Evolutionary conservation across 2,113 vertebrate species (phyloP).

Genomic region (Deroptyus accipitrinus): DNA sequence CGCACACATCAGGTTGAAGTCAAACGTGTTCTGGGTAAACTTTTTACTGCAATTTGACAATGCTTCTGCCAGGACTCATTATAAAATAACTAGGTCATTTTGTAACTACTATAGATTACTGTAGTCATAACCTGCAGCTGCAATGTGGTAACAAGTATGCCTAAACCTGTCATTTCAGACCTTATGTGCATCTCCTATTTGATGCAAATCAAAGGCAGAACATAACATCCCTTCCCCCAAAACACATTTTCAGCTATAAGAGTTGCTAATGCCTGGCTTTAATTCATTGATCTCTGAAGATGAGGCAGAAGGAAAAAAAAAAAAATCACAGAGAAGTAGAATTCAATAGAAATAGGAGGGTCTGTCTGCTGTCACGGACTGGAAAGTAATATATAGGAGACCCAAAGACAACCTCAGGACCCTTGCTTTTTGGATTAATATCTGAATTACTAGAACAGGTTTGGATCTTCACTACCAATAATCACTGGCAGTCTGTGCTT

Average conservation of each 20-base stretch:
- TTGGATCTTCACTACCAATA: not conserved
- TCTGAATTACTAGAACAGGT: not conserved
- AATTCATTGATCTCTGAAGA: not conserved
- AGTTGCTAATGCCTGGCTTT: not conserved
- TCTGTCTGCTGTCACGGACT: not conserved
- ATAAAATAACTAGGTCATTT: constrained; percentile 35
- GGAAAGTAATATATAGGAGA: not conserved
- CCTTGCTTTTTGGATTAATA: not conserved
- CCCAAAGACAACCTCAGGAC: not conserved
- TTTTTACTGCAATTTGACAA: constrained; percentile 34
- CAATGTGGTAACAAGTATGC: not conserved
- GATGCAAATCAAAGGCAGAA: not conserved
- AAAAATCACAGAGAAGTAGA: not conserved
- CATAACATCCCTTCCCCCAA: not conserved
- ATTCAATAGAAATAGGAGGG: constrained; percentile 4
- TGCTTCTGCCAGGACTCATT: constrained; percentile 20
- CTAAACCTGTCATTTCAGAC: not conserved
- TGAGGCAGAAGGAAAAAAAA: not conserved
- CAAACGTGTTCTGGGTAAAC: constrained; percentile 5
- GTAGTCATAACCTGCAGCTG: constrained; percentile 47
- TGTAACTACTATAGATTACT: constrained; percentile 26
- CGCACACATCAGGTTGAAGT: not conserved
- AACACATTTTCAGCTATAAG: not conserved
- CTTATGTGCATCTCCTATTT: not conserved
- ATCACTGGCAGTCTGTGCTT: not conserved